A percentile compares a stretch with the other conserved stretches of the same genome.
Evolutionary conservation across 2,113 vertebrate species (phyloP).

Genomic region (Agapornis roseicollis): DNA sequence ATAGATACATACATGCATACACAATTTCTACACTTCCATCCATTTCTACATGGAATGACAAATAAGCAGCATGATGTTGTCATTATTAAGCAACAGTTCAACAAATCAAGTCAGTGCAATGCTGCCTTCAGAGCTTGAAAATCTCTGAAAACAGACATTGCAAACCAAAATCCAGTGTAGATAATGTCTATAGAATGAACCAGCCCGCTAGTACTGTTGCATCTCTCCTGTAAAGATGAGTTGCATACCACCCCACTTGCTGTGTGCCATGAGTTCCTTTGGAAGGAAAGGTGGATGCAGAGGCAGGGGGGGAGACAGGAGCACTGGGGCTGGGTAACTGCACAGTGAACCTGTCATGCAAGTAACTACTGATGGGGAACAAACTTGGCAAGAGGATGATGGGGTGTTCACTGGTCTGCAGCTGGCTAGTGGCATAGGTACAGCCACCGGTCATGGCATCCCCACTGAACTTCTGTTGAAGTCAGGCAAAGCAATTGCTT

Average conservation of each 20-base stretch:
- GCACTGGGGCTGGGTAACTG: rapidly evolving
- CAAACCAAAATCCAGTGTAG: neutral
- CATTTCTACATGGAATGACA: neutral
- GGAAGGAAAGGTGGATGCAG: neutral
- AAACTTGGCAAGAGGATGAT: rapidly evolving
- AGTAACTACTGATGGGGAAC: neutral
- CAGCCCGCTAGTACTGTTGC: rapidly evolving
- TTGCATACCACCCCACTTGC: neutral
- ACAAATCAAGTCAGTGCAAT: neutral
- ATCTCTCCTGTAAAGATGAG: neutral
- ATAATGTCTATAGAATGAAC: neutral
- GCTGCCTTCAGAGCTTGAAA: neutral
- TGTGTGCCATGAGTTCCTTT: neutral
- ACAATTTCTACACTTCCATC: neutral
- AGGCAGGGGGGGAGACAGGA: neutral
- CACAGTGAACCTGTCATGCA: rapidly evolving
- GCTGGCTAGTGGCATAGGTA: neutral
- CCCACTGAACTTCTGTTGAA: neutral
- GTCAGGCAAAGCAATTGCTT: neutral
- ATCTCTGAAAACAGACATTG: neutral
- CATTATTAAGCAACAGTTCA: neutral
- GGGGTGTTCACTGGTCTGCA: rapidly evolving
- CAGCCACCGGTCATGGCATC: rapidly evolving
- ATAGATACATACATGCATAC: too few relatives aligned
- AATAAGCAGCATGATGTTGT: neutral